phyloP scores from a whole-genome alignment of 2,888 invertebrate genomes.

The Drosophila emarginata region DNA sequence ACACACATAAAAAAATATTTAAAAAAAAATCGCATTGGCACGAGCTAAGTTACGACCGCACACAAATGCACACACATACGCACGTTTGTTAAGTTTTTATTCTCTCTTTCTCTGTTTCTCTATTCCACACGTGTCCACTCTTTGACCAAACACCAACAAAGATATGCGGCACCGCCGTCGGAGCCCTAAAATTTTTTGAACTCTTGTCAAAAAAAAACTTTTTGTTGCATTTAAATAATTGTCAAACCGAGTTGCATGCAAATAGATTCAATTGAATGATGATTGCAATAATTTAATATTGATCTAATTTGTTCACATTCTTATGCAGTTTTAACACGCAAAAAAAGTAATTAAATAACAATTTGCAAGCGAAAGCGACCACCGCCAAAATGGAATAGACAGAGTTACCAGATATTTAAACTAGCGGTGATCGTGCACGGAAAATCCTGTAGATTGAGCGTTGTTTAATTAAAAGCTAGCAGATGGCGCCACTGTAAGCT shows the following conservation, averaged over 20 bases:
- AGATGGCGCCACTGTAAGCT: too few relatives aligned
- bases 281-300: neutral
- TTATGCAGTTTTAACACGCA: neutral
- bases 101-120: neutral
- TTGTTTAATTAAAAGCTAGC: too few relatives aligned
- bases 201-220: neutral
- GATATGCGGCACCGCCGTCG: too few relatives aligned
- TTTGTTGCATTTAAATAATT: neutral
- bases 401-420: neutral
- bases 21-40: neutral
- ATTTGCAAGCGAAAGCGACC: neutral
- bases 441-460: neutral
- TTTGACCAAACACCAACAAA: too few relatives aligned
- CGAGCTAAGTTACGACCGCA: neutral
- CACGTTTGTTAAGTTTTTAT: neutral
- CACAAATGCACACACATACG: neutral
- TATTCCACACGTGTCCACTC: neutral
- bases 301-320: neutral
- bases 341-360: neutral
- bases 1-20: neutral
- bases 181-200: too few relatives aligned
- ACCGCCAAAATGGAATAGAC: neutral
- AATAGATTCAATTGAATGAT: neutral
- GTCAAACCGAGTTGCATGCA: neutral
- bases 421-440: neutral